Percentiles rank a stretch among this genome's conserved stretches.
Conservation (phyloP, 2,888 invertebrate genomes). For the Pristionchus fissidentatus region DNA sequence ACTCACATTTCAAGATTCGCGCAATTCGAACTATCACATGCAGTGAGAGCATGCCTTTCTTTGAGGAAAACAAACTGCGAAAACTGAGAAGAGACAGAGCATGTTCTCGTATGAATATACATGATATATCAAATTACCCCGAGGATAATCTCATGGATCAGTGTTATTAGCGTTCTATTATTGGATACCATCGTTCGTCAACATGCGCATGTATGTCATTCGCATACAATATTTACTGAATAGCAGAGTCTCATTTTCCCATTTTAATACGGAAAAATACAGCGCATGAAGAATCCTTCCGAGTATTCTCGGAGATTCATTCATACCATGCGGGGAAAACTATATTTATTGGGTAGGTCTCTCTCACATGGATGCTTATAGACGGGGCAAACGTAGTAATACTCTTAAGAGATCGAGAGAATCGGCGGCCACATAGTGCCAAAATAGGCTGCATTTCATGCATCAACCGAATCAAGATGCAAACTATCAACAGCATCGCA, state of each 20-base stretch:
- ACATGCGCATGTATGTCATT: no score
- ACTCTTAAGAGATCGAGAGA: no score
- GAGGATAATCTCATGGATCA: no score
- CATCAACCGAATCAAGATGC: no score
- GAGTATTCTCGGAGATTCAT: not conserved
- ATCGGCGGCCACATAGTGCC: no score
- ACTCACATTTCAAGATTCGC: slow-evolving; percentile 31
- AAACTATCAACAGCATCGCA: no score
- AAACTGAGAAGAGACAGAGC: not conserved
- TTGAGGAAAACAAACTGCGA: slow-evolving; percentile 23
- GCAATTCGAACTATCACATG: slow-evolving; percentile 39
- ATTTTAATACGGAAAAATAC: not conserved
- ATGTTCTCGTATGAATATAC: slow-evolving; percentile 19
- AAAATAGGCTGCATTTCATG: no score
- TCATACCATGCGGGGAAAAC: slow-evolving; percentile 10
- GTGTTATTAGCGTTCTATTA: no score
- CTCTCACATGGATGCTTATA: no score
- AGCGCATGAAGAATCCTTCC: not conserved
- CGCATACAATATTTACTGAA: not conserved
- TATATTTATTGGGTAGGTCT: slow-evolving; percentile 7
- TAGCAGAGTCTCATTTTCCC: slow-evolving; percentile 7
- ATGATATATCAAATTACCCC: not conserved
- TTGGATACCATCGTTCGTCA: no score
- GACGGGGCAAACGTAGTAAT: not conserved
- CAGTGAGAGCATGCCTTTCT: slow-evolving; percentile 30